Conservation (phyloP, 2,113 vertebrate species). For the Rhagologus leucostigma region DNA sequence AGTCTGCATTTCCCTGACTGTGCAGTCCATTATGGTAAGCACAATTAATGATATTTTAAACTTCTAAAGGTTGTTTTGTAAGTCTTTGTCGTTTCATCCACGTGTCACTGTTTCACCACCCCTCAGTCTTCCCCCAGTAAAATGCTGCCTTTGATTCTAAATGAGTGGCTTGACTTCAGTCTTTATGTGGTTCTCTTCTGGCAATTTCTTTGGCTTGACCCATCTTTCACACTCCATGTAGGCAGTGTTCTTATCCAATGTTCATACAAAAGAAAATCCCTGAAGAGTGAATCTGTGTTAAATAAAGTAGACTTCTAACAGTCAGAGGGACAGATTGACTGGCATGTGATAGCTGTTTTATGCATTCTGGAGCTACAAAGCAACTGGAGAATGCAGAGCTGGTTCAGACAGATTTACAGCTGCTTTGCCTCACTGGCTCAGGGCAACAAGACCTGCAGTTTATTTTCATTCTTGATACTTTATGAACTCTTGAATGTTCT, state of each 20-base stretch:
- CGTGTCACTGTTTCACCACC: background rate
- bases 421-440: background rate
- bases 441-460: background rate
- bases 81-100: fast-evolving
- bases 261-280: background rate
- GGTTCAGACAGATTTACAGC: background rate
- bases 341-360: background rate
- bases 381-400: background rate
- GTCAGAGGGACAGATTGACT: background rate
- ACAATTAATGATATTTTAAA: background rate
- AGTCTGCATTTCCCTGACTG: background rate
- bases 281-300: background rate
- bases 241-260: background rate
- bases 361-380: background rate
- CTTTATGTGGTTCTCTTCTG: background rate
- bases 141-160: background rate
- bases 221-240: background rate
- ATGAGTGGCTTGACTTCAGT: background rate
- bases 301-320: background rate
- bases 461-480: background rate
- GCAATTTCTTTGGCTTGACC: background rate
- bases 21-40: background rate
- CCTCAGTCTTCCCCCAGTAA: background rate
- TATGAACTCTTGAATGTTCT: background rate
- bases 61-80: background rate